Evolutionary conservation across 2,113 vertebrate species (phyloP), one percentile per base, ranked within the genome.

Genomic region (Struthidea cinerea): DNA sequence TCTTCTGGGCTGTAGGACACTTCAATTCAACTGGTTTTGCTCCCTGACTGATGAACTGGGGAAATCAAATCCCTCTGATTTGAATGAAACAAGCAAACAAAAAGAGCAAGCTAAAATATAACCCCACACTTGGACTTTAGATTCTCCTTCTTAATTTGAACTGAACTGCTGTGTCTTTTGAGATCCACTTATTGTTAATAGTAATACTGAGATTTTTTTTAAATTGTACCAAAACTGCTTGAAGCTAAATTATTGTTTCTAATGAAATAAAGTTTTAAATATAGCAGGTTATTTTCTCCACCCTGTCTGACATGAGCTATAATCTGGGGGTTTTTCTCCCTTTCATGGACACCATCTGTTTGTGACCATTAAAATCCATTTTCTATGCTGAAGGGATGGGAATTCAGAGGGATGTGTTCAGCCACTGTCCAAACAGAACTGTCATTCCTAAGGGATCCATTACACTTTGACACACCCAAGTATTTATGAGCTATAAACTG

Each of bases 301-400:
- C 41, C 56, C 91, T 82, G 49, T 82, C 80, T 87, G 87, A 94
- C 89, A 91, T 33, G 68, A 95, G 32, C 91, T 91, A 86, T 95
- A 94, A 95, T 93, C 93, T 68, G 63, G 61, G 47, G 6, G 3
- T 55, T 90, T 93, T 89, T 69, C 35, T 93, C 41, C 60, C 39
- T 96, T 96, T 95, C 90, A 95, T 83, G 92, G 95, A 60, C 69
- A 76, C 97, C 97, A 97, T 97, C 96, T 97, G 97, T 92, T 96
- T 88, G 89, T 93, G 79, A 94, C 97, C 95, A 96, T 96, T 97
- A 97, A 96, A 97, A 97, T 95, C 94, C 95, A 97, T 97, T 97
- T 95, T 97, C 93, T 87, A 84, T 96, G 95, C 92, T 59, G 92
- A 83, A 60, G 87, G 75, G 93, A 94, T 84, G 89, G 90, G 87